Evolutionary conservation across 2,797 vertebrate species (phyloP), one percentile per base, ranked within the genome.

Genomic region (Microctenopoma lineatum): DNA sequence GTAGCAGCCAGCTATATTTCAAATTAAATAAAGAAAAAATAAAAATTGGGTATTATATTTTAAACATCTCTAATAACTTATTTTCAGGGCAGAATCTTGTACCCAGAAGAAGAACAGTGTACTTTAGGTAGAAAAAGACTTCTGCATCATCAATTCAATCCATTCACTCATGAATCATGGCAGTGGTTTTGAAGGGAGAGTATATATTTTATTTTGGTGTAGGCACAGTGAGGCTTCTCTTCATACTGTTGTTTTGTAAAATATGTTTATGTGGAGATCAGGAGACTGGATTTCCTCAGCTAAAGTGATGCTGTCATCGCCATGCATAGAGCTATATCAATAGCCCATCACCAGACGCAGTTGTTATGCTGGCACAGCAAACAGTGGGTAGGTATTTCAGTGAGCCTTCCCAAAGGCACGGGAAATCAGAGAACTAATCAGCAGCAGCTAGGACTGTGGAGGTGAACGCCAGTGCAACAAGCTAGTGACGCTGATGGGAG

Each of bases 401-500:
- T 70, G 32, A 50, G 80, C 84, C 84, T 87, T 27, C 44, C 83
- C 86, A 84, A 75, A 57, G 64, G 47, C 21, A 1, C 29, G 62
- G 83, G 70, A 73, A 89, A 86, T 88, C 84, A 80, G 83, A 80
- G 84, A 85, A 29, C 76, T 87, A 86, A 91, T 91, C 87, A 85
- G 83, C 64, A 15, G 77, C 64, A 50, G 77, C 73, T 27, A 46
- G 76, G 72, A 84, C 81, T 34, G 69, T 25, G 83, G 87, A 87
- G 86, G 87, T 72, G 86, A 90, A 85, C 5, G 62, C 71, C 18
- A 80, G 85, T 50, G 84, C 80, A 80, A 69, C 72, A 61, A 48
- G 74, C 66, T 6, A 0, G 58, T 91, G 92, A 92, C 4, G 75
- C 84, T 92, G 89, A 93, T 91, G 82, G 84, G 68, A 91, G 85